Evolutionary conservation across 2,113 vertebrate genomes (phyloP), one percentile per base, ranked within the genome.

Genomic region (Megaptera novaeangliae): DNA sequence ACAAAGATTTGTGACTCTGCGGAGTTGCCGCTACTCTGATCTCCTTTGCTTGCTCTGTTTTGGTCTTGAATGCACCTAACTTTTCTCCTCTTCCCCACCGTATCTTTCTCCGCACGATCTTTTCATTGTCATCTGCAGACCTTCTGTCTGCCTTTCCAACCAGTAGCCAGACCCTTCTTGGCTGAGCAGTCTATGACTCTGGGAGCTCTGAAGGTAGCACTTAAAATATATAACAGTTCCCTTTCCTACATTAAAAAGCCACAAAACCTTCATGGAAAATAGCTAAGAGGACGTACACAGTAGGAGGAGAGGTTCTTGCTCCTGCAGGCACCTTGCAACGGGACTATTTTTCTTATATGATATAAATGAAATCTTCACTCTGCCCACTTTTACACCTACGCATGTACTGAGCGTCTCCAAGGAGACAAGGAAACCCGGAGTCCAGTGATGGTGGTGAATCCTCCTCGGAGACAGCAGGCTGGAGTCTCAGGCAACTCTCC

Each of bases 371-470:
- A 98, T 98, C 98, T 98, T 99, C 98, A 98, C 98, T 98, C 98
- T 98, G 98, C 98, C 99, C 98, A 99, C 98, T 99, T 98, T 98
- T 97, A 98, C 98, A 98, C 98, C 99, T 98, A 99, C 99, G 97
- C 98, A 97, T 99, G 99, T 99, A 98, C 98, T 91, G 98, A 99
- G 98, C 98, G 97, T 99, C 99, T 99, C 99, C 99, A 99, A 98
- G 98, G 99, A 99, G 99, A 99, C 98, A 75, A 98, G 97, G 98
- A 98, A 98, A 97, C 74, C 98, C 97, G 0, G 93, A 98, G 99
- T 99, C 99, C 99, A 66, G 98, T 6, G 55, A 97, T 98, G 98
- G 98, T 97, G 97, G 98, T 96, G 97, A 96, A 98, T 98, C 98
- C 98, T 98, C 39, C 0, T 29, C 95, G 17, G 96, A 98, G 96